A percentile compares a stretch with the other conserved stretches of the same genome.
Evolutionary conservation across 2,797 vertebrate species (phyloP).

Genomic region (Tangara arthus): DNA sequence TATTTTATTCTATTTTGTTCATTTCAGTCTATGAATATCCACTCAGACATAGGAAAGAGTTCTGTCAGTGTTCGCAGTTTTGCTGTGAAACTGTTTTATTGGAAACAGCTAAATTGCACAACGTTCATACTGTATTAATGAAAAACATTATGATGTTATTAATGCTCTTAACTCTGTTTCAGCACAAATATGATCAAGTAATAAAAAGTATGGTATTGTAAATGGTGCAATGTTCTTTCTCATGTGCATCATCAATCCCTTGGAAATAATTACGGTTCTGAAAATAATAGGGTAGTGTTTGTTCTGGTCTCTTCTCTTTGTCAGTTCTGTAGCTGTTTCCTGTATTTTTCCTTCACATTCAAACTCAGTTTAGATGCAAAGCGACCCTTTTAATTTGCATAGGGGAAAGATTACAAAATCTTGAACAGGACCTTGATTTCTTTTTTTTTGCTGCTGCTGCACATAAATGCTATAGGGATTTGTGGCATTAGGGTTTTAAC

Average conservation of each 20-base stretch:
- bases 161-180: not conserved
- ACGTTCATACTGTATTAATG: accelerated
- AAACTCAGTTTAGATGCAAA: not conserved
- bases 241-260: not conserved
- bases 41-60: not conserved
- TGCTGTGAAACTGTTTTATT: not conserved
- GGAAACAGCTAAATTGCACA: not conserved
- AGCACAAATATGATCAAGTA: not conserved
- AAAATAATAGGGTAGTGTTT: not conserved
- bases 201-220: not conserved
- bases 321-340: not conserved
- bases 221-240: not conserved
- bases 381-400: not conserved
- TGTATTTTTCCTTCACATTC: not conserved
- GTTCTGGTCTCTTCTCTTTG: not conserved
- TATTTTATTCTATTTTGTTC: not conserved
- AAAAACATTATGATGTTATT: not conserved
- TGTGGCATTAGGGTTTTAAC: not conserved
- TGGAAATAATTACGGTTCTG: not conserved
- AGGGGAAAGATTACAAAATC: not conserved
- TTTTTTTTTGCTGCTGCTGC: not conserved
- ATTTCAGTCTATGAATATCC: not conserved
- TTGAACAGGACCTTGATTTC: not conserved
- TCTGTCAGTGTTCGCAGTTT: not conserved
- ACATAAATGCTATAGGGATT: not conserved